phyloP scores from a whole-genome alignment of 1,140 invertebrate species.

The Branchinecta lindahli region DNA sequence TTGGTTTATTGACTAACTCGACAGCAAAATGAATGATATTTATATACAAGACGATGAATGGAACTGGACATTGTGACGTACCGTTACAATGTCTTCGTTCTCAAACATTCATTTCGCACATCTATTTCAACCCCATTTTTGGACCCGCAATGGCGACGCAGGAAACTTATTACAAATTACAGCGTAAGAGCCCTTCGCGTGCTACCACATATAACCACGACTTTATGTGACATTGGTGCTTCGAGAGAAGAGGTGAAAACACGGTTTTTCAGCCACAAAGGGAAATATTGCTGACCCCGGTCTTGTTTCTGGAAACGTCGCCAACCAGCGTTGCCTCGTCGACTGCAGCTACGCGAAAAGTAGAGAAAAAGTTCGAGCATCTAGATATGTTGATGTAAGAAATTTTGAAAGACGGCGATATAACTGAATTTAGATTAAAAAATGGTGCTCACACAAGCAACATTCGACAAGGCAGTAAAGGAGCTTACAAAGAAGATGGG shows the following conservation, averaged over 20 bases:
- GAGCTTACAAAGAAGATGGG: not conserved
- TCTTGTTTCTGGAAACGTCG: not conserved
- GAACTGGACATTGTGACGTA: no score
- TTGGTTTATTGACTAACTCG: no score
- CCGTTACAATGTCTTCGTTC: no score
- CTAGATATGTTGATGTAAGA: not conserved
- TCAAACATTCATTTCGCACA: not conserved
- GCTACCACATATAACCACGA: not conserved
- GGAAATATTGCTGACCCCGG: not conserved
- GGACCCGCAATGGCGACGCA: not conserved
- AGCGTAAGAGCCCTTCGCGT: not conserved
- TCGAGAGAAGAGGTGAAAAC: not conserved
- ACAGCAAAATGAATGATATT: no score
- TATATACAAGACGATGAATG: no score
- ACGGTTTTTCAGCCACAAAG: not conserved
- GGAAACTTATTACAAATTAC: not conserved
- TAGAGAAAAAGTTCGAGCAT: not conserved
- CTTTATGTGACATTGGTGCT: not conserved
- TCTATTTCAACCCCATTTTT: slow-evolving; percentile 1
- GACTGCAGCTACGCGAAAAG: not conserved
- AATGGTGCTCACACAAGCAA: slow-evolving; percentile 1
- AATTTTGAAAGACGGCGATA: slow-evolving; percentile 9
- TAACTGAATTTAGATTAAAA: not conserved
- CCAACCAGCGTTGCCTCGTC: not conserved
- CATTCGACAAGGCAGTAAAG: not conserved